Percentiles rank a stretch among this genome's conserved stretches.
Conservation (phyloP, 2,797 vertebrate species). For the Micropoecilia bifurca region DNA sequence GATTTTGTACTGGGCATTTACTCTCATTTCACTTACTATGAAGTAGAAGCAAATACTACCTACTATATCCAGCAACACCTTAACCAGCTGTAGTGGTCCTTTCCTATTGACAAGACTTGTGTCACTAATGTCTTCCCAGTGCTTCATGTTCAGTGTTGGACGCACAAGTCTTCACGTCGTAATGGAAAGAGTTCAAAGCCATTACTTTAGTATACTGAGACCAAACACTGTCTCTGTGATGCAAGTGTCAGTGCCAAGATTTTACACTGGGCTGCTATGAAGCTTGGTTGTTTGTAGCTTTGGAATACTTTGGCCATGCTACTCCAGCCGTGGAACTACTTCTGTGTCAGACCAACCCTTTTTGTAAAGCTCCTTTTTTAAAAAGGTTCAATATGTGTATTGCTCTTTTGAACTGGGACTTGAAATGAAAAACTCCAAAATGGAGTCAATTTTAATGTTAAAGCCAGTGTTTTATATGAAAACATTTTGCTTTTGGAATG, state of each 20-base stretch:
- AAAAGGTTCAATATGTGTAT: slow-evolving; percentile 53
- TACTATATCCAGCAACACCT: slow-evolving; percentile 58
- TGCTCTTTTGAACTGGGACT: slow-evolving; percentile 51
- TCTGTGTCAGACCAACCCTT: slow-evolving; percentile 72
- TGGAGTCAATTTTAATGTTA: slow-evolving; percentile 49
- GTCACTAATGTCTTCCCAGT: slow-evolving; percentile 60
- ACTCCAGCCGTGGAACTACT: slow-evolving; percentile 60
- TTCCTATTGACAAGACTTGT: slow-evolving; percentile 54
- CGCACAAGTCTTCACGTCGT: slow-evolving; percentile 58
- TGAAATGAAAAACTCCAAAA: slow-evolving; percentile 51
- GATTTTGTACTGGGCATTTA: slow-evolving; percentile 13
- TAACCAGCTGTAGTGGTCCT: slow-evolving; percentile 56
- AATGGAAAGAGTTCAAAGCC: slow-evolving; percentile 66
- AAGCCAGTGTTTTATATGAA: slow-evolving; percentile 64
- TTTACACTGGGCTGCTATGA: slow-evolving; percentile 59
- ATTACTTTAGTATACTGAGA: slow-evolving; percentile 70
- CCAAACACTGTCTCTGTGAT: slow-evolving; percentile 81
- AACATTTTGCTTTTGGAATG: slow-evolving; percentile 51
- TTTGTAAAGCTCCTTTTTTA: slow-evolving; percentile 57
- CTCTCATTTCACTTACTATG: slow-evolving; percentile 13
- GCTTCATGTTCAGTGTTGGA: slow-evolving; percentile 38
- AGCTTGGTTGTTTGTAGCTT: slow-evolving; percentile 73
- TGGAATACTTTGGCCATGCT: slow-evolving; percentile 78
- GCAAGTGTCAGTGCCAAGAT: slow-evolving; percentile 78
- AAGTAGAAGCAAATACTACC: slow-evolving; percentile 49